These are phyloP conservation scores for Drosophila ambigua DNA, from an alignment of 1,140 invertebrate species.

Conservation along the genomic window DNA sequence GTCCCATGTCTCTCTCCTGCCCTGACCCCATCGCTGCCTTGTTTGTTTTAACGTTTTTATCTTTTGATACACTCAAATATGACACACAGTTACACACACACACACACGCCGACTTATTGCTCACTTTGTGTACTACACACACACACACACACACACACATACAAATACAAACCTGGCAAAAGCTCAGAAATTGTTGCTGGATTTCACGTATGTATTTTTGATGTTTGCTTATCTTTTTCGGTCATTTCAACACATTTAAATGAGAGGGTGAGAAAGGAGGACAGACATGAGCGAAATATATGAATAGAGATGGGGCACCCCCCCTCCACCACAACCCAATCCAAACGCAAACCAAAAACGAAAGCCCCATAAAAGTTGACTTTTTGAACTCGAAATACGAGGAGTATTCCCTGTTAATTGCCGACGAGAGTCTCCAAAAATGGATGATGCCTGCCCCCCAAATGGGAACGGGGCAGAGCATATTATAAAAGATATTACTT, in stretches of 20 bases:
- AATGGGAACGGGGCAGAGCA: neutral
- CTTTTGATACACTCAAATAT: slow-evolving; percentile 80
- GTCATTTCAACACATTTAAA: slow-evolving; percentile 79
- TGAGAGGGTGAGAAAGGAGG: slow-evolving; percentile 12
- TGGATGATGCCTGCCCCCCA: too few relatives aligned
- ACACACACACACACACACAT: slow-evolving; percentile 27
- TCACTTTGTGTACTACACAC: slow-evolving; percentile 69
- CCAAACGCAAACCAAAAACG: neutral
- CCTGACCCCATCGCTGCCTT: slow-evolving; percentile 26
- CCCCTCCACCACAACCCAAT: too few relatives aligned
- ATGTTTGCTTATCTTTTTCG: slow-evolving; percentile 70
- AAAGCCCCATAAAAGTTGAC: slow-evolving; percentile 4
- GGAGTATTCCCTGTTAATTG: slow-evolving; percentile 6
- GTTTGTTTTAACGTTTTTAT: slow-evolving; percentile 80
- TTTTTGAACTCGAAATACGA: slow-evolving; percentile 3
- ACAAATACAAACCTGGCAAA: slow-evolving; percentile 47
- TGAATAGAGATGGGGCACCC: too few relatives aligned
- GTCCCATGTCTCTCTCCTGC: slow-evolving; percentile 1
- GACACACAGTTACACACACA: slow-evolving; percentile 39
- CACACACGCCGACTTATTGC: slow-evolving; percentile 53
- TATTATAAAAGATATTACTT: slow-evolving; percentile 1
- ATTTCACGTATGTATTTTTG: slow-evolving; percentile 48
- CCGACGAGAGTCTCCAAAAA: neutral
- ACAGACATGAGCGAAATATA: too few relatives aligned
- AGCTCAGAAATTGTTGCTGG: slow-evolving; percentile 54